These are phyloP conservation scores for Chrysogorgia sp. DNA, from an alignment of 92 coral and sea anemone genomes.

Conservation along the genomic window DNA sequence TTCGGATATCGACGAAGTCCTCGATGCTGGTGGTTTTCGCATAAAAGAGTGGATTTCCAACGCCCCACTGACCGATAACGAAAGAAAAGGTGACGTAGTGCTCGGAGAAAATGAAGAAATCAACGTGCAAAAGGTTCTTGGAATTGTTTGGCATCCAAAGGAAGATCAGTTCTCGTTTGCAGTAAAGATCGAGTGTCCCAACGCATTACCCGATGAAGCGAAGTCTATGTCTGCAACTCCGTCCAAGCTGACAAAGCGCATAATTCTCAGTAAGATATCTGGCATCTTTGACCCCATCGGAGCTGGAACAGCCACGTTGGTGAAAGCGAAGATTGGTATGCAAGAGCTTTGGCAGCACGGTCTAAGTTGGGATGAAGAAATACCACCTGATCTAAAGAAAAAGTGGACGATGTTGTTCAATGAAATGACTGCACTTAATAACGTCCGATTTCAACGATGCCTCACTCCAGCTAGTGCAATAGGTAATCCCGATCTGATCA, in stretches of 20 bases:
- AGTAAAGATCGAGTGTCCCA: background rate
- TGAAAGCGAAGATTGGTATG: conserved; percentile 54
- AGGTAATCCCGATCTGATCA: conserved; percentile 22
- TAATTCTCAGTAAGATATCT: conserved; percentile 39
- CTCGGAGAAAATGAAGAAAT: too few species aligned
- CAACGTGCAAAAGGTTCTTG: conserved; percentile 4
- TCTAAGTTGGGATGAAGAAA: conserved; percentile 52
- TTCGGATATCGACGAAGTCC: too few species aligned
- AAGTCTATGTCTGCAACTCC: too few species aligned
- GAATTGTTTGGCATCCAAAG: background rate
- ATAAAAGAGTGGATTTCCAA: too few species aligned
- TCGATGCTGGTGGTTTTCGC: too few species aligned
- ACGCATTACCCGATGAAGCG: too few species aligned
- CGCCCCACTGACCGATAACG: too few species aligned
- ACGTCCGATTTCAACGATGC: conserved; percentile 30
- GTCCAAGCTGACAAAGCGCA: background rate
- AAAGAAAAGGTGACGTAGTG: too few species aligned
- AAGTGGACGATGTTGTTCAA: conserved; percentile 47
- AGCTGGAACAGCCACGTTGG: conserved; percentile 28
- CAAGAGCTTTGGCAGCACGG: conserved; percentile 63
- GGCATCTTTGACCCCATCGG: conserved; percentile 46
- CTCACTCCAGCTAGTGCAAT: conserved; percentile 12
- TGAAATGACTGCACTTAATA: conserved; percentile 46
- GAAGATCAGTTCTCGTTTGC: background rate
- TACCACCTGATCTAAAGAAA: conserved; percentile 20